Evolutionary conservation across 2,113 vertebrate genomes (phyloP).

Genomic region (Cyrtonyx montezumae): DNA sequence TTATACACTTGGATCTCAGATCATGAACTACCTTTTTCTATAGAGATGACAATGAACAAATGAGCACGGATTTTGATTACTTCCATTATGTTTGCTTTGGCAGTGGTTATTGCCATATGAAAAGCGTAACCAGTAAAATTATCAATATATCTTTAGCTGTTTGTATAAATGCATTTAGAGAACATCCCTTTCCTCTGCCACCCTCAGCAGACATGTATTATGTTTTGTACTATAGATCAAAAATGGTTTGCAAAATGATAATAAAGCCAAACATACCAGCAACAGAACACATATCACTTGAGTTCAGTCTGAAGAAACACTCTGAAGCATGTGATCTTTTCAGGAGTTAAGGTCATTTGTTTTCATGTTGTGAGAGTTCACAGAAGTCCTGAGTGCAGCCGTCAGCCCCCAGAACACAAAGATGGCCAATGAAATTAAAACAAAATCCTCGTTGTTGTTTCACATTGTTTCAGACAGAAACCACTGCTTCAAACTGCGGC

Average conservation of each 20-base stretch:
- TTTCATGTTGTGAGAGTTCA: not conserved
- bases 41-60: slow-evolving; percentile 18
- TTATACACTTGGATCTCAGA: not conserved
- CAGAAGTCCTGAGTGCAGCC: not conserved
- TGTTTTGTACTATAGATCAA: slow-evolving; percentile 38
- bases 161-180: slow-evolving; percentile 20
- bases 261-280: not conserved
- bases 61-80: slow-evolving; percentile 30
- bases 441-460: not conserved
- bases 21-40: slow-evolving; percentile 50
- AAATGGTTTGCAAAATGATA: not conserved
- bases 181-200: slow-evolving; percentile 24
- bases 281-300: not conserved
- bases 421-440: not conserved
- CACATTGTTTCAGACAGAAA: not conserved
- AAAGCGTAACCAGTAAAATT: slow-evolving; percentile 49
- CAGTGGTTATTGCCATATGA: slow-evolving; percentile 6
- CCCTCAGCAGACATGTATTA: not conserved
- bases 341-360: not conserved
- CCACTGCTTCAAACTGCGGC: not conserved
- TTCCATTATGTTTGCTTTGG: slow-evolving; percentile 51
- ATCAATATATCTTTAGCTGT: slow-evolving; percentile 17
- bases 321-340: slow-evolving; percentile 3
- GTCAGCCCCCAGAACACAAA: slow-evolving; percentile 56
- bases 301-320: not conserved